Base-by-base conservation (phyloP, 2,888 invertebrate genomes). In the Byasa hedistus region DNA sequence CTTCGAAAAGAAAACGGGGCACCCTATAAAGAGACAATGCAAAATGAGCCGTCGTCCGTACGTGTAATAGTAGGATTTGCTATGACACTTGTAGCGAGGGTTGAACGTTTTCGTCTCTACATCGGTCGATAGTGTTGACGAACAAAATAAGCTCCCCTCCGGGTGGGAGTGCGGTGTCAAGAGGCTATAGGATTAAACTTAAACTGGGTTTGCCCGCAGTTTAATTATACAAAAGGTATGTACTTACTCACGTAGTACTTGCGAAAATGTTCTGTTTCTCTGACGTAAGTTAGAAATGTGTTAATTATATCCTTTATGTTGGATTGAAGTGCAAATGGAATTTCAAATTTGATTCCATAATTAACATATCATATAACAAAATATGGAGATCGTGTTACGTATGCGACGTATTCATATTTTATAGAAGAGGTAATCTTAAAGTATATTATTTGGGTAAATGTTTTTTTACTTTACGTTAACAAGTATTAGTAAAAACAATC, bases 151-250 rank as follows among this genome's bases (percentile, higher is more conserved):
- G 86, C 89, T 88, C 84, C 87, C 87, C 86, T 82, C 77, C 73
- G 80, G 78, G 83, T 79, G 83, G 82, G 83, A 84, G 87, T 83
- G 87, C 82, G 87, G 88, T 89, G 90, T 91, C 91, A 91, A 91
- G 90, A 90, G 89, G 91, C 89, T 89, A 89, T 87, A 89, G 89
- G 90, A 91, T 91, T 91, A 89, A 90, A 91, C 90, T 90, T 87
- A 87, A 89, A 91, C 89, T 87, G 84, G 87, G 87, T 89, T 89
- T 86, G 84, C 85, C 89, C 85, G 82, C 86, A 88, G 86, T 89
- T 90, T 89, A 91, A 90, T 91, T 90, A 90, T 89, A 89, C 89
- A 89, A 89, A 90, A 89, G 86, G 89, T 87, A 87, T 79, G 77
- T 84, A 83, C 81, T 81, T 81, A 80, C 78, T 79, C 80, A 76